A percentile compares a stretch with the other conserved stretches of the same genome.
Conservation (phyloP, 2,113 vertebrate genomes). For the Sapayoa aenigma region DNA sequence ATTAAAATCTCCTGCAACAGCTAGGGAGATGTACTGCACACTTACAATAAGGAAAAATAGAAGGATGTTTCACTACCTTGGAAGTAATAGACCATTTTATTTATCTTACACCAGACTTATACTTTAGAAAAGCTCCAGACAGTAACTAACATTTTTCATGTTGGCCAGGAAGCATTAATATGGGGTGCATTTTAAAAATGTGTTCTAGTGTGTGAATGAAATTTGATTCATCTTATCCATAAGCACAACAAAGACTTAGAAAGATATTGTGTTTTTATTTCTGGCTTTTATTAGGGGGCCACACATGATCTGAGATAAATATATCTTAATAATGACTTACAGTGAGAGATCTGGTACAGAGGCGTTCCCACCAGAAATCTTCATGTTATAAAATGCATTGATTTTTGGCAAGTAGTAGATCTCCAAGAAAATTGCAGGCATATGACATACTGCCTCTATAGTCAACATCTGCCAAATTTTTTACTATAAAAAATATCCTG, state of each 20-base stretch:
- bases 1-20: not conserved
- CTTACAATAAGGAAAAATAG: not conserved
- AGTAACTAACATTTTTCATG: not conserved
- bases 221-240: conserved; percentile 16
- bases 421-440: not conserved
- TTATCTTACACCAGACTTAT: not conserved
- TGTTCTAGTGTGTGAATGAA: conserved; percentile 35
- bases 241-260: conserved; percentile 34
- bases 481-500: not conserved
- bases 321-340: not conserved
- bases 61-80: not conserved
- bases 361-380: conserved; percentile 14
- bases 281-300: conserved; percentile 7
- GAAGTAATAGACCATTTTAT: not conserved
- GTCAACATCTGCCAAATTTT: not conserved
- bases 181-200: not conserved
- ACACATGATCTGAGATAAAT: conserved; percentile 30
- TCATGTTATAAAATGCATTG: not conserved
- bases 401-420: not conserved
- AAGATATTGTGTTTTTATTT: not conserved
- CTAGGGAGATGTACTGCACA: not conserved
- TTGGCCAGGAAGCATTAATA: not conserved
- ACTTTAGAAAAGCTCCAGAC: conserved; percentile 39
- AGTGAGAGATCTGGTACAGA: conserved; percentile 9
- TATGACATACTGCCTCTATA: not conserved